Evolutionary conservation across 1,140 invertebrate species (phyloP).

Genomic region (Cyclina sinensis): DNA sequence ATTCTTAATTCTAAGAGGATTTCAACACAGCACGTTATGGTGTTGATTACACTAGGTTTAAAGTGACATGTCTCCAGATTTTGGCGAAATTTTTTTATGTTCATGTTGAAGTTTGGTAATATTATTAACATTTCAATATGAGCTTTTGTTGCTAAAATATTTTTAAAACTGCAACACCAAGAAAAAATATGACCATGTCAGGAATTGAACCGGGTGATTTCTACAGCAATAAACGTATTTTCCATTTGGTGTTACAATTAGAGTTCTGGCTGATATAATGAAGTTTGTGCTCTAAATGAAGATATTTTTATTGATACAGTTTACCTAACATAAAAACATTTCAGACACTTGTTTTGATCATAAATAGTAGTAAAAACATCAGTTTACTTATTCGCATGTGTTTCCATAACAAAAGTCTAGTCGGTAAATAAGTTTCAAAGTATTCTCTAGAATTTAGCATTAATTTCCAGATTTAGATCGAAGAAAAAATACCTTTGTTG

Average conservation of each 20-base stretch:
- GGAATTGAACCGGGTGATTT: conserved; percentile 45
- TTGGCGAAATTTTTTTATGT: conserved; percentile 49
- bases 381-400: conserved; percentile 28
- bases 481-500: conserved; percentile 33
- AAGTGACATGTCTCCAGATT: conserved; percentile 48
- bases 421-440: conserved; percentile 26
- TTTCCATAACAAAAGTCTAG: conserved; percentile 35
- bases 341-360: conserved; percentile 49
- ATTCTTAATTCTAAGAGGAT: conserved; percentile 50
- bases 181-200: conserved; percentile 52
- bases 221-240: conserved; percentile 48
- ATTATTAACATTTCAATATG: conserved; percentile 60
- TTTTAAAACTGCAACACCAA: conserved; percentile 46
- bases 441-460: conserved; percentile 36
- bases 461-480: conserved; percentile 28
- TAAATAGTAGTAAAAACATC: conserved; percentile 39
- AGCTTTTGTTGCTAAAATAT: conserved; percentile 51
- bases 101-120: conserved; percentile 53
- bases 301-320: conserved; percentile 54
- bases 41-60: conserved; percentile 48
- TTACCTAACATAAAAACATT: conserved; percentile 60
- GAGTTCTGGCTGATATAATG: conserved; percentile 47
- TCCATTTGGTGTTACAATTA: conserved; percentile 50
- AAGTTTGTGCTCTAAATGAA: conserved; percentile 48
- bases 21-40: conserved; percentile 49